Base-by-base conservation (phyloP, 2,888 invertebrate species). In the Drosophila infuscata region DNA sequence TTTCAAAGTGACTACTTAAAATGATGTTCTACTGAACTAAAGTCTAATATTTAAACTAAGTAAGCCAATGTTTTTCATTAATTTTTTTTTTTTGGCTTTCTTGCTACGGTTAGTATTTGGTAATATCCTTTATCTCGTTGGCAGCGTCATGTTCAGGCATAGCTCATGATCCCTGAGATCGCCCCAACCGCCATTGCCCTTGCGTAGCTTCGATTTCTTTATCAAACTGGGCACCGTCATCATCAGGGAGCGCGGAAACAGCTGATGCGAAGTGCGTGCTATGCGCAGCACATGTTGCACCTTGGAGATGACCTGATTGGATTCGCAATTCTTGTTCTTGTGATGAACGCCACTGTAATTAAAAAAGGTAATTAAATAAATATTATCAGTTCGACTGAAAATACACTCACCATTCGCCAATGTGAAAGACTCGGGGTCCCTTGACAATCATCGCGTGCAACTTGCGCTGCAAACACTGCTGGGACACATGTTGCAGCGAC, bases 111-210 rank as follows among this genome's bases (percentile, higher is more conserved):
- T 71, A 56, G 29, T 49, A 71, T 63, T 73, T 80, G 79, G 76
- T 72, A 46, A 52, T 58, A 54, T 29, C 53, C 68, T 81, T 84
- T 91, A 92, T 82, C 92, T 91, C 68, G 84, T 88, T 69, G 88
- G 76, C 66, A 92, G 76, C 51, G 96, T 96, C 95, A 96, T 96
- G 79, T 96, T 96, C 48, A 96, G 94, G 93, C 98, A 98, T 29
- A 98, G 93, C 83, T 96, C 95, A 91, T 96, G 96, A 94, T 98
- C 98, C 73, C 98, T 88, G 15, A 94, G 92, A 91, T 99, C 99
- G 9, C 98, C 99, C 99, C 99, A 99, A 1, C 99, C 99, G 0
- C 99, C 99, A 91, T 99, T 99, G 0, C 97, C 98, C 92, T 97
- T 98, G 11, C 96, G 95, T 5, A 97, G 93, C 88, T 96, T 96